Conservation (phyloP, 2,888 invertebrate genomes). For the Nymphalis urticae region DNA sequence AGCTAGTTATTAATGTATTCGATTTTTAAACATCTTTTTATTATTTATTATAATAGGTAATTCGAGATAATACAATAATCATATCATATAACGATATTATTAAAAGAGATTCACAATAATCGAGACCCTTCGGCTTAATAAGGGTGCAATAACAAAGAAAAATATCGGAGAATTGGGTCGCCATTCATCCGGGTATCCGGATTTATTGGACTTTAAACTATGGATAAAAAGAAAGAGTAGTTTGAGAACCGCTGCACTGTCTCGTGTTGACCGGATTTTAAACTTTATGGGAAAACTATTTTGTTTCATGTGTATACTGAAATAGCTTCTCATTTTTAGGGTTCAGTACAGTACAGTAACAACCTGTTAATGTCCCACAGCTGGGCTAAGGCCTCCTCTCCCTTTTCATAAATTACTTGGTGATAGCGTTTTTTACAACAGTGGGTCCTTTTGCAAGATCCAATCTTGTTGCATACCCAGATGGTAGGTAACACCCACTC, state of each 20-base stretch:
- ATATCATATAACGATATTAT: no score
- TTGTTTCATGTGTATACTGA: conserved; percentile 7
- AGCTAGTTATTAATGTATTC: no score
- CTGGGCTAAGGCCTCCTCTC: no score
- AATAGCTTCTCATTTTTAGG: conserved; percentile 9
- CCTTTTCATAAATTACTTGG: not conserved
- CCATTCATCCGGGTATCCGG: conserved; percentile 34
- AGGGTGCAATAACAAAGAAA: conserved; percentile 36
- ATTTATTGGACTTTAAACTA: conserved; percentile 34
- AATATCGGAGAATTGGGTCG: conserved; percentile 28
- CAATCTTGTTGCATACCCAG: no score
- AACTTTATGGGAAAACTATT: conserved; percentile 16
- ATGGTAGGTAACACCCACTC: no score
- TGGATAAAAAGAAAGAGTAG: conserved; percentile 22
- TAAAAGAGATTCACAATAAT: conserved; percentile 1
- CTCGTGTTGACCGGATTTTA: conserved; percentile 22
- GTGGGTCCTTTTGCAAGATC: no score
- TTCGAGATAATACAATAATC: no score
- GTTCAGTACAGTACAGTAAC: no score
- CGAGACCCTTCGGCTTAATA: conserved; percentile 22
- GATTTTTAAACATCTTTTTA: no score
- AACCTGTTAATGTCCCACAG: no score
- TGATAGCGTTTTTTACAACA: not conserved
- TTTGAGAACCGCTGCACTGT: conserved; percentile 18
- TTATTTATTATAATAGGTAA: no score